These are phyloP conservation scores for Pandemis cinnamomeana DNA, from an alignment of 2,888 invertebrate species.

Conservation along the genomic window DNA sequence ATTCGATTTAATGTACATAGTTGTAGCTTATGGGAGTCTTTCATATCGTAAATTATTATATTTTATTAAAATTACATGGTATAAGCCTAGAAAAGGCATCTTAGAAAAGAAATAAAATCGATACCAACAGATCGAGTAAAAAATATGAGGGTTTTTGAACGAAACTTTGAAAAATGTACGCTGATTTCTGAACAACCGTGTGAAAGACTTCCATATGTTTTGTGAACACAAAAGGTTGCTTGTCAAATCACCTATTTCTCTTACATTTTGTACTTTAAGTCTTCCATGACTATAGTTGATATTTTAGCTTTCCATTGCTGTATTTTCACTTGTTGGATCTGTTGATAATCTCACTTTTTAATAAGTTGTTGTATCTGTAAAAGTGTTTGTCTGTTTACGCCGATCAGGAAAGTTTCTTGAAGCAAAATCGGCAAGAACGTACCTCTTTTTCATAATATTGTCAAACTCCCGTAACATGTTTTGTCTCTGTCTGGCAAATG, in stretches of 20 bases:
- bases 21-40: constrained; percentile 18
- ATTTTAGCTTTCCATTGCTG: constrained; percentile 31
- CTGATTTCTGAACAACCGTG: neutral
- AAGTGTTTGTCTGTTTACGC: too few species aligned
- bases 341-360: constrained; percentile 34
- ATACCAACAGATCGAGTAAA: too few species aligned
- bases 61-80: neutral
- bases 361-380: neutral
- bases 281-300: constrained; percentile 31
- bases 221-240: constrained; percentile 25
- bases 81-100: neutral
- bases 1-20: constrained; percentile 29
- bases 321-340: constrained; percentile 32
- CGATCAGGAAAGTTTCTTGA: too few species aligned
- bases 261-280: constrained; percentile 5
- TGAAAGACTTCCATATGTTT: neutral
- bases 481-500: too few species aligned
- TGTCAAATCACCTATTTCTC: neutral
- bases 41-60: neutral
- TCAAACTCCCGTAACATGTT: too few species aligned
- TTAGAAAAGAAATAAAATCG: neutral
- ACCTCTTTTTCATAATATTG: too few species aligned
- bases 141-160: too few species aligned
- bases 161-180: too few species aligned
- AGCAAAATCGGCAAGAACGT: too few species aligned